Percentiles rank a stretch among this genome's conserved stretches.
phyloP scores from a whole-genome alignment of 2,113 vertebrate genomes.

The Miniopterus natalensis region DNA sequence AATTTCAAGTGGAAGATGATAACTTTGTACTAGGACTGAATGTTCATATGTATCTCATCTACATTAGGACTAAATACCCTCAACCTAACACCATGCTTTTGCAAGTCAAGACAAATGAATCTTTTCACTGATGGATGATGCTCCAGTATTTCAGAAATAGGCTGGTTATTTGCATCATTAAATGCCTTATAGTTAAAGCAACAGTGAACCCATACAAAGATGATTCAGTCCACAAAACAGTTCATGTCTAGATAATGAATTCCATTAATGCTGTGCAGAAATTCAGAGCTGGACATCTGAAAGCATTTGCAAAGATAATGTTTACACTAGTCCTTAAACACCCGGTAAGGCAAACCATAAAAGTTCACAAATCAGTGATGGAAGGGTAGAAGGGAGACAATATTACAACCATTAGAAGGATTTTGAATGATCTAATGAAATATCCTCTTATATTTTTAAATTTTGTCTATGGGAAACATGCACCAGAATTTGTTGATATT shows the following conservation, averaged over 20 bases:
- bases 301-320: neutral
- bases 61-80: neutral
- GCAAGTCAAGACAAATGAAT: constrained; percentile 20
- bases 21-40: neutral
- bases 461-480: constrained; percentile 14
- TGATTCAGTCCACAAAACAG: constrained; percentile 55
- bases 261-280: constrained; percentile 14
- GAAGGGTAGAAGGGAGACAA: neutral
- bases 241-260: constrained; percentile 55
- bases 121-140: neutral
- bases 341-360: constrained; percentile 31
- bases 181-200: constrained; percentile 46
- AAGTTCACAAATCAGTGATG: constrained; percentile 54
- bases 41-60: neutral
- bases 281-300: constrained; percentile 21
- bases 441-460: neutral
- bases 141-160: constrained; percentile 39
- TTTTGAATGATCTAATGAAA: constrained; percentile 51
- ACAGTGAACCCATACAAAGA: constrained; percentile 34
- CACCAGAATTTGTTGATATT: constrained; percentile 44
- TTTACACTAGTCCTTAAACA: constrained; percentile 1
- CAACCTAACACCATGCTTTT: constrained; percentile 28
- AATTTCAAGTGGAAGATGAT: neutral
- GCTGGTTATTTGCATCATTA: constrained; percentile 49
- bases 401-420: constrained; percentile 16